Conservation (phyloP, 1,140 invertebrate genomes). For the Dufourea novaeangliae region DNA sequence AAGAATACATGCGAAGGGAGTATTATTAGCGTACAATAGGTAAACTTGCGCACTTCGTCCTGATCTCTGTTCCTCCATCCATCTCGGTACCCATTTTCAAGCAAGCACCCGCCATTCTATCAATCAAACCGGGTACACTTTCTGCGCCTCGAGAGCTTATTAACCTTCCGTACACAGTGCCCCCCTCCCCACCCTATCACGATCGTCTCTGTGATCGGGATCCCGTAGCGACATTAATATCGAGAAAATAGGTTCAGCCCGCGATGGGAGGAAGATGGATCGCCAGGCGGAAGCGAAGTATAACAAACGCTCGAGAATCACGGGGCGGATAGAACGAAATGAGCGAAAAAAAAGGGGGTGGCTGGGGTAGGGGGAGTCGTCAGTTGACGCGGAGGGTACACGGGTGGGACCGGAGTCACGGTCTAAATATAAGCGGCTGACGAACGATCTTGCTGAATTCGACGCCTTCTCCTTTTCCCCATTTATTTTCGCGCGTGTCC, state of each 20-base stretch:
- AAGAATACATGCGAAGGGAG: too few relatives aligned
- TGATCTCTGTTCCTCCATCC: background rate
- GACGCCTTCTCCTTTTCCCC: slow-evolving; percentile 43
- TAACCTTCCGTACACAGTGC: background rate
- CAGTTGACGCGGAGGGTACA: background rate
- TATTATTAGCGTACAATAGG: too few relatives aligned
- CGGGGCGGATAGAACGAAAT: background rate
- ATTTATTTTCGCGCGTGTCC: slow-evolving; percentile 50
- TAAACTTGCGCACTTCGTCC: too few relatives aligned
- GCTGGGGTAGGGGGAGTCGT: too few relatives aligned
- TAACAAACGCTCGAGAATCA: background rate
- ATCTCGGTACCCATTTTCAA: background rate
- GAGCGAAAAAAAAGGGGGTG: background rate
- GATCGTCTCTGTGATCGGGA: background rate
- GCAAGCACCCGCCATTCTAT: too few relatives aligned
- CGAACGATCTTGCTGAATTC: slow-evolving; percentile 61
- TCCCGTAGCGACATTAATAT: background rate
- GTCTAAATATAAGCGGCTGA: slow-evolving; percentile 65
- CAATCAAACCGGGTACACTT: background rate
- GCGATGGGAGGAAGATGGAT: background rate
- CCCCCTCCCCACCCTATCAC: background rate
- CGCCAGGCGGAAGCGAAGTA: background rate
- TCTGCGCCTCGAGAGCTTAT: background rate
- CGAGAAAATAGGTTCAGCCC: background rate
- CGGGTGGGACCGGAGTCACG: slow-evolving; percentile 20